Base-by-base conservation (phyloP, 2,797 vertebrate species). In the Tympanoctomys barrerae region DNA sequence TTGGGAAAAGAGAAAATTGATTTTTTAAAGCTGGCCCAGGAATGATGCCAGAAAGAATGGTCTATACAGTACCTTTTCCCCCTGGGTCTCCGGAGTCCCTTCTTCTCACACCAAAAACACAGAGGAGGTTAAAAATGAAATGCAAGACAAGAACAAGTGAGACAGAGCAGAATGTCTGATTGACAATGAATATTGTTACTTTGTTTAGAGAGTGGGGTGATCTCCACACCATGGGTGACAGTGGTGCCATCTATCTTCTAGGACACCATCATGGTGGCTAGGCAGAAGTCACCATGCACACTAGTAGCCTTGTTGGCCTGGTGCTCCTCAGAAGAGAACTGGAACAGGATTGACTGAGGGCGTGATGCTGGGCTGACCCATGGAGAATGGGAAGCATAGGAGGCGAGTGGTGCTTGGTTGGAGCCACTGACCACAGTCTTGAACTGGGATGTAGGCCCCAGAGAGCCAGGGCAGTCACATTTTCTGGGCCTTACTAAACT, bases 261-360 rank as follows among this genome's bases (percentile, higher is more conserved):
- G 66, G 16, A 16, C 16, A 68, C 33, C 33, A 70, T 36, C 66
- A n/a, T 70, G 66, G 66, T 1, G 16, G 33, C 66, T 70, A 70
- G 66, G 33, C 19, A 36, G 66, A 70, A 36, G 66, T 36, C 66
- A 70, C 33, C 16, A 36, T 16, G 36, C 66, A 70, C 33, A 19
- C 18, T 36, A 70, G 66, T 70, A 33, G n/a, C 7, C 16, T 70
- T 36, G 19, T 19, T n/a, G 66, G 18, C 66, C 66, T 70, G 66
- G 66, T n/a, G 66, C n/a, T 36, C 66, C 66, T 70, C 33, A 36
- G 66, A 70, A n/a, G 33, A 68, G 33, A 70, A 19, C 2, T 70
- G 18, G 19, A 80, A 31, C 33, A 21, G 28, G n/a, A 7, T 18
- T 93, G 94, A 98, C 94, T 0, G 39, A 59, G 4, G 98, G 98